Base-by-base conservation (phyloP, 2,797 vertebrate genomes). In the Cyclopterus lumpus region DNA sequence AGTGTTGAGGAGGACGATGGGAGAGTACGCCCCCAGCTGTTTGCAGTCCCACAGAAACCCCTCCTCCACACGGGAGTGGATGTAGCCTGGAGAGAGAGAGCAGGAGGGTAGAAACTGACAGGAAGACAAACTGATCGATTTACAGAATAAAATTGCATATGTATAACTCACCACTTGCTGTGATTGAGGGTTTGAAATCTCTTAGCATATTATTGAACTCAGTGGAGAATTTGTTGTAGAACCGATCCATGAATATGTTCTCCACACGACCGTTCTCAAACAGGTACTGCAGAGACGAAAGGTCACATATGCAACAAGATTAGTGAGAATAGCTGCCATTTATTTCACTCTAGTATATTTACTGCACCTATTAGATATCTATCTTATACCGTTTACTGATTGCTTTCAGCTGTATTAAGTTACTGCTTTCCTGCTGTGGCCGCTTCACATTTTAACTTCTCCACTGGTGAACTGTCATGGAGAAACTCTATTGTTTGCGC, bases 221-320 rank as follows among this genome's bases (percentile, higher is more conserved):
- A 75, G 93, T 94, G 89, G 97, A 97, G 93, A 99, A 99, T 92
- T 93, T 95, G 75, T 94, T 94, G 93, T 99, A 99, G 94, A 98
- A 98, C 54, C 95, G 93, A 88, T 99, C 98, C 70, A 97, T 97
- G 93, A 99, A 99, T 89, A 99, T 99, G 94, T 99, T 99, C 92
- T 99, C 98, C 96, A 98, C 96, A 68, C 98, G 96, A 76, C 96
- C 96, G 84, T 99, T 99, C 87, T 99, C 96, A 95, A 99, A 99
- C 84, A 99, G 95, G 90, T 97, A 95, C 98, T 99, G 74, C 44
- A 77, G 36, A 70, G 32, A 57, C 16, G 40, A 15, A 42, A 4
- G 11, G 11, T 38, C 7, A 34, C 28, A 24, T 9, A 6, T 36
- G 26, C 38, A n/a, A 15, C 4, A 15, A 40, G 15, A 53, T 42